Base-by-base conservation (phyloP, 2,888 invertebrate species). In the Clostera curtula region DNA sequence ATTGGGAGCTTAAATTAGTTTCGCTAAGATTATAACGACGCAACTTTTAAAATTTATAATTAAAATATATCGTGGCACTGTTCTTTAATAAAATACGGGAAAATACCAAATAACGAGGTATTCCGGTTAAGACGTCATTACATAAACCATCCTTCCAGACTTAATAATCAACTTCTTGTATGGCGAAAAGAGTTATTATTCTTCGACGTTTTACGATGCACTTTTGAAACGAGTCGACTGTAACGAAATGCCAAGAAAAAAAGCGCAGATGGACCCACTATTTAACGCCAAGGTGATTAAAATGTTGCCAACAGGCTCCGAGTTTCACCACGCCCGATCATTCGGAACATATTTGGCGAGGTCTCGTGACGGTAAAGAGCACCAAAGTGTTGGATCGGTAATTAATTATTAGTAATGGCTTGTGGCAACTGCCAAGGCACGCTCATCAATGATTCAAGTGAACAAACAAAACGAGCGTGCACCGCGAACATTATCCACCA, bases 381-480 rank as follows among this genome's bases (percentile, higher is more conserved):
- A 43, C 41, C 36, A 34, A 39, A 31, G 52, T 43, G 51, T 49
- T 39, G 54, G 49, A 49, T 49, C 46, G 58, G 64, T 75, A 77
- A 79, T 82, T 82, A 80, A 77, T 79, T 74, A 82, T 72, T 71
- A 62, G 66, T 62, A 62, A 63, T 59, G 49, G 63, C 59, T 57
- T 53, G 68, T 54, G 65, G 70, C 44, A 40, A 77, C 62, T 71
- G 75, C 80, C 79, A 80, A 72, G 63, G 56, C 50, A 48, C 32
- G 48, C 64, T 72, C 68, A 83, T 83, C 73, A 83, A 83, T 75
- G 74, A 80, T 83, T 77, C 80, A 82, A 53, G 31, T 51, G 49
- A 52, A 56, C 69, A 71, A 74, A 74, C 73, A 75, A 71, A 69
- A 66, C 59, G 59, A 64, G 77, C 82, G 79, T 82, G 83, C 72